Base-by-base conservation (phyloP, 2,113 vertebrate genomes). In the Passer domesticus region DNA sequence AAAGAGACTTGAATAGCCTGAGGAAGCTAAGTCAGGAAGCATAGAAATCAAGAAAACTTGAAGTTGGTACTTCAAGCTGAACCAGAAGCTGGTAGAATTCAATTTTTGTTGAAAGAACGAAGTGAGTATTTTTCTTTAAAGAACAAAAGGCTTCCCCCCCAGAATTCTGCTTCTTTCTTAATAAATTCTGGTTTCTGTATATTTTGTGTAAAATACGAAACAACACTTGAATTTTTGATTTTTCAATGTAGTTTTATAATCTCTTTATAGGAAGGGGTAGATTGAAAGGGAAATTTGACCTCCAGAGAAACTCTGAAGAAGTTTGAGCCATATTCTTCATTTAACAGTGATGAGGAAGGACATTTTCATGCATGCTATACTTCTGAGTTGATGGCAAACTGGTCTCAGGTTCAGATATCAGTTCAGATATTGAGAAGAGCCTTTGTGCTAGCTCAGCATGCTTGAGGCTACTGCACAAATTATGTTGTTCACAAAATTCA, bases 231-330 rank as follows among this genome's bases (percentile, higher is more conserved):
- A 19, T 30, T 94, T 88, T 84, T 89, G 52, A 33, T 83, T 46
- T 39, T 95, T 90, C 23, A 2, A 59, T 87, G 58, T 91, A 69
- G 62, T 89, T 90, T 83, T 84, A 56, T 6, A 6, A 47, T 47
- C 70, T 89, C 72, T n/a, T n/a, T 96, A 6, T 69, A 75, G 37
- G 12, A 95, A 95, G 13, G 50, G 27, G 24, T 85, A 55, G 55
- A 28, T 69, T 85, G 37, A 90, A 78, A 92, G 73, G 64, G n/a
- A 89, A 46, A 50, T 96, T 87, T 97, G 94, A 95, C 88, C 60
- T 95, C 63, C 37, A 95, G 81, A 75, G 93, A 67, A 86, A 41
- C 50, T 92, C 66, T 89, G 28, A 91, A 90, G 67, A 92, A 49
- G 46, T 88, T 90, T 92, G 91, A 94, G 83, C 68, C 78, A 83